Evolutionary conservation across 1,140 invertebrate species (phyloP), one percentile per base, ranked within the genome.

Genomic region (Habropoda laboriosa): DNA sequence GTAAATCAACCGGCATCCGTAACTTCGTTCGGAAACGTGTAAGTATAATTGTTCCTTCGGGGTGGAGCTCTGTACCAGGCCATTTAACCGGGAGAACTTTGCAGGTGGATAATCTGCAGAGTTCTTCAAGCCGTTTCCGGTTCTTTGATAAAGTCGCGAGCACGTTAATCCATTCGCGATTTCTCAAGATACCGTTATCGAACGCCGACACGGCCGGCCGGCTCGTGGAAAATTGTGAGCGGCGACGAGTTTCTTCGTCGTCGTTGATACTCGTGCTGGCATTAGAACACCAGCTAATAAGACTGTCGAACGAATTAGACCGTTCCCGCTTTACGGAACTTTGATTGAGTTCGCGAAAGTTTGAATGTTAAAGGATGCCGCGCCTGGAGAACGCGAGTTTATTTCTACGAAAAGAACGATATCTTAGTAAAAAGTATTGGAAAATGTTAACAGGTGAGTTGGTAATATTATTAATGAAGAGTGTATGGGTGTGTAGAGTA

Each of bases 21-120:
- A 60, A 60, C 45, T 78, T 47, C 24, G 18, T 18, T 47, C 55
- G 75, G 35, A 58, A 78, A 30, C 67, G 75, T 78, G 75, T 60
- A 78, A 78, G 75, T 78, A 51, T 78, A 78, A 78, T 78, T 71
- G 42, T 70, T 61, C 75, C 67, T 40, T 21, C 27, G 66, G n/a
- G 51, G n/a, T 21, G 67, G 35, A 70, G n/a, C 40, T n/a, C n/a
- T 7, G 66, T 32, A 66, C 55, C 66, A 42, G 21, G 18, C 55
- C 45, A 51, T 78, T 78, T 61, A 78, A 78, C 45, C 55, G 32
- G 55, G 55, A 30, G 47, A 78, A 78, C 53, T 78, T 71, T 51
- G 42, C 51, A 47, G 64, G 64, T 38, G 53, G 32, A 70, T 77
- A 77, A 77, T 77, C 66, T 32, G 42, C 32, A 3, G 42, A 71